Base-by-base conservation (phyloP, 2,888 invertebrate species). In the Himalopsyche japonica region DNA sequence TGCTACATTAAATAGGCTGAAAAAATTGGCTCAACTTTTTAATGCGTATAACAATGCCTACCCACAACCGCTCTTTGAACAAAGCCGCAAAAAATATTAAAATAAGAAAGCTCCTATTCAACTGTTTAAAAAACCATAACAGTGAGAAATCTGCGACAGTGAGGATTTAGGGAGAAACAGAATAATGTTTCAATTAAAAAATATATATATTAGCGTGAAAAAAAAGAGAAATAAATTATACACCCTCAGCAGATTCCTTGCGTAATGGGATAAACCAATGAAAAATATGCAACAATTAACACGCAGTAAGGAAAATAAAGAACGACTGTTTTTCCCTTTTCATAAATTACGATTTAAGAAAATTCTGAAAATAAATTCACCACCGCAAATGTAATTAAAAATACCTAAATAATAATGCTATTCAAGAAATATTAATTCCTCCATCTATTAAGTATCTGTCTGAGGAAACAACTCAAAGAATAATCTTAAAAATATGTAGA, bases 241-340 rank as follows among this genome's bases (percentile, higher is more conserved):
- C 57, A 24, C 57, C 57, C 57, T 24, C 57, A 24, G 20, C 20
- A 57, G 57, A 57, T 20, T 57, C 76, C 76, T 81, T n/a, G 70
- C 81, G 47, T 76, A 76, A 81, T 76, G 81, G 81, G 64, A 81
- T 81, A 81, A 81, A 64, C 81, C 64, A 34, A 47, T 70, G 81
- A 81, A 81, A 81, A 81, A 81, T 81, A 70, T 8, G 32, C 81
- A 34, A 81, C 81, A 81, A 81, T 81, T 81, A 81, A 81, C 30
- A 76, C 76, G 47, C 70, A 37, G 76, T 48, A 43, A 81, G 76
- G 64, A 81, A 81, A 37, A 76, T 64, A 76, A 27, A 57, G 20
- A 57, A 57, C 57, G 57, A 57, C 57, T 57, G 57, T 80, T 37
- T 34, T 49, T 34, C 57, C 32, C 80, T 80, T 80, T 57, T 80